phyloP scores from a whole-genome alignment of 2,113 vertebrate species.

The Eonycteris spelaea region DNA sequence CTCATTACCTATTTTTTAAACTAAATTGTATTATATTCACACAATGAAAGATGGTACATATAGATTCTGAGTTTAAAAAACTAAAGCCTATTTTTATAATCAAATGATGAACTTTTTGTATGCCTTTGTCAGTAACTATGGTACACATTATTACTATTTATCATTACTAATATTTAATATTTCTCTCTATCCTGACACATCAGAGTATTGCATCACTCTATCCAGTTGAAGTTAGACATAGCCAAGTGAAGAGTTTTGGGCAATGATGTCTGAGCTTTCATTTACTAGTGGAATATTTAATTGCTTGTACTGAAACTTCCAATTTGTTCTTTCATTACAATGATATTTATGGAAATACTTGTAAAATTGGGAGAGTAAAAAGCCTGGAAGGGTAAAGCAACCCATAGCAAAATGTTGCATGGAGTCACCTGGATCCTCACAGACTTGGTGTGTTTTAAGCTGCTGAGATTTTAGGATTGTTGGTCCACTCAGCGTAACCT shows the following conservation, averaged over 20 bases:
- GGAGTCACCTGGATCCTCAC: neutral
- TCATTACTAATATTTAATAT: neutral
- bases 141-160: neutral
- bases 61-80: neutral
- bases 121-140: neutral
- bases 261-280: neutral
- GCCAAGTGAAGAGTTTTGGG: neutral
- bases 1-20: neutral
- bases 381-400: neutral
- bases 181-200: neutral
- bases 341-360: neutral
- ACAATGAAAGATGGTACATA: neutral
- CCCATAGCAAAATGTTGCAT: neutral
- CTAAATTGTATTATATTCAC: neutral
- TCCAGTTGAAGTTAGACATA: neutral
- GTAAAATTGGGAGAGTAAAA: neutral
- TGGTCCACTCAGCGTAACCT: neutral
- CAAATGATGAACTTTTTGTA: neutral
- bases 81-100: neutral
- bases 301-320: neutral
- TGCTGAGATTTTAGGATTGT: neutral
- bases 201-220: neutral
- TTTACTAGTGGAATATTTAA: neutral
- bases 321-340: neutral
- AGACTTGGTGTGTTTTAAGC: neutral